phyloP scores from a whole-genome alignment of 2,797 vertebrate genomes.

The Aselliscus stoliczkanus region DNA sequence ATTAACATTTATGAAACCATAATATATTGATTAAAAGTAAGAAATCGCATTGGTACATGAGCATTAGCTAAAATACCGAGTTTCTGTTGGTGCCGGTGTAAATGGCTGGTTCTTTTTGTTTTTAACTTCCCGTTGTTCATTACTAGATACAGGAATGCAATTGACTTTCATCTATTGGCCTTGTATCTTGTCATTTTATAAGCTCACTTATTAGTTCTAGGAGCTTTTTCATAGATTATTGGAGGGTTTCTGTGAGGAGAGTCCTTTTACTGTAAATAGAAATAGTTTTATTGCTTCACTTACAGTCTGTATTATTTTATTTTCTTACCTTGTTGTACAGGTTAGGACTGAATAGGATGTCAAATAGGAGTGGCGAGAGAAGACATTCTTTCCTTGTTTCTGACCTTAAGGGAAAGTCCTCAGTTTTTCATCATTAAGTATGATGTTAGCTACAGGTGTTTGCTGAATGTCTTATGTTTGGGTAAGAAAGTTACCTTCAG shows the following conservation, averaged over 20 bases:
- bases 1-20: neutral
- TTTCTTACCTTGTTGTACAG: neutral
- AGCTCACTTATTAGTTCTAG: neutral
- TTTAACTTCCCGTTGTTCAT: neutral
- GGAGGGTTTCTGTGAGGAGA: neutral
- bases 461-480: neutral
- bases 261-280: neutral
- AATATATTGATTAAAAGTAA: neutral
- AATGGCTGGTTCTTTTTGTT: neutral
- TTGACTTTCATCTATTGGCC: neutral
- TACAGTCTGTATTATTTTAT: neutral
- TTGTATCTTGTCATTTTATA: neutral
- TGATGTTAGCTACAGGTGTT: neutral
- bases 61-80: neutral
- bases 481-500: neutral
- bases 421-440: neutral
- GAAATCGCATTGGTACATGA: neutral
- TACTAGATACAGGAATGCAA: neutral
- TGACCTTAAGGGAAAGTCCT: neutral
- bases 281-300: neutral
- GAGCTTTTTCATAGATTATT: neutral
- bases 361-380: neutral
- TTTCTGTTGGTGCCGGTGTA: neutral
- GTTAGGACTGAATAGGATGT: neutral
- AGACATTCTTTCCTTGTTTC: neutral